Conservation (phyloP, 2,113 vertebrate species). For the Anseranas semipalmata region DNA sequence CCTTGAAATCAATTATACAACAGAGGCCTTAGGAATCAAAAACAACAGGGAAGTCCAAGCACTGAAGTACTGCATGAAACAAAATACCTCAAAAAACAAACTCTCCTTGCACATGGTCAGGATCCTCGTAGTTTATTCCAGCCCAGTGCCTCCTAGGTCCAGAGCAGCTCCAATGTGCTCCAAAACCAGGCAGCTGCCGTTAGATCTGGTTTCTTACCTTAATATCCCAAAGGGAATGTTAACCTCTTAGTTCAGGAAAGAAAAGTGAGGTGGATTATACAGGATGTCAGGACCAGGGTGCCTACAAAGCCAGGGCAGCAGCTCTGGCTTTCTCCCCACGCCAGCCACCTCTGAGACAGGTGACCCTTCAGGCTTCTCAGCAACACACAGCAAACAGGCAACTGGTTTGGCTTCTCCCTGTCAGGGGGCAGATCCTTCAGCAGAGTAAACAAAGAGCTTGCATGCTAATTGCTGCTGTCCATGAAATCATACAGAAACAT, state of each 20-base stretch:
- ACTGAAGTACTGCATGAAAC: not conserved
- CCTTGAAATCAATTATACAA: slow-evolving; percentile 26
- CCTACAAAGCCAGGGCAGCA: not conserved
- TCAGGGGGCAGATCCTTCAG: not conserved
- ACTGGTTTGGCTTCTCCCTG: not conserved
- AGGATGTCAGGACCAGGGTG: not conserved
- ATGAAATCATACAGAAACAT: not conserved
- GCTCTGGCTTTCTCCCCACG: not conserved
- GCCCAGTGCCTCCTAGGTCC: not conserved
- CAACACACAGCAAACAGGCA: not conserved
- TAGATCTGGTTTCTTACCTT: not conserved
- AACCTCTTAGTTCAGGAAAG: not conserved
- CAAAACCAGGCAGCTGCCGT: not conserved
- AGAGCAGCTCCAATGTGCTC: not conserved
- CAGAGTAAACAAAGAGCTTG: not conserved
- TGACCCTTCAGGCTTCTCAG: not conserved
- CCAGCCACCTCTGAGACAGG: not conserved
- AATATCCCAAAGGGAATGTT: not conserved
- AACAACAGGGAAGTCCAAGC: not conserved
- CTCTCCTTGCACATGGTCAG: not conserved
- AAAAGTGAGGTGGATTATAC: not conserved
- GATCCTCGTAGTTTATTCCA: not conserved
- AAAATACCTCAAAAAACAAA: not conserved
- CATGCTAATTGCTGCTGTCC: not conserved
- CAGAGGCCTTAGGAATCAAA: not conserved